These are phyloP conservation scores for Catharus bicknelli DNA, from an alignment of 2,113 vertebrate species.

Conservation along the genomic window DNA sequence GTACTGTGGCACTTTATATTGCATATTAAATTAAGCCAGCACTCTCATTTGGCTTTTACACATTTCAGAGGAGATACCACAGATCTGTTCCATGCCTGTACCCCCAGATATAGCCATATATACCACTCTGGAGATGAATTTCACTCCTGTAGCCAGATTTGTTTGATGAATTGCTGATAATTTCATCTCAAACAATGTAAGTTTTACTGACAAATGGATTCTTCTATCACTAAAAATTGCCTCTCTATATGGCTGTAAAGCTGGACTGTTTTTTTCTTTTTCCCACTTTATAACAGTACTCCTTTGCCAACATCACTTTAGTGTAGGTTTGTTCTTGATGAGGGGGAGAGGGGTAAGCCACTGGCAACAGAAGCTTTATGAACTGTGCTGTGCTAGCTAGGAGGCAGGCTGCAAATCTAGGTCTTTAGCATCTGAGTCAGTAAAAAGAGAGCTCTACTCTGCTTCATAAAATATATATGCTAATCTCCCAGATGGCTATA, in stretches of 20 bases:
- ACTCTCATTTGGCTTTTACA: not conserved
- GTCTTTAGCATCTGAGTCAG: conserved; percentile 41
- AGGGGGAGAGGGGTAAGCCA: not conserved
- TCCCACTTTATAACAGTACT: not conserved
- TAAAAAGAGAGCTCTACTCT: conserved; percentile 12
- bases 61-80: not conserved
- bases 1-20: not conserved
- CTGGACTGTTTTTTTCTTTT: not conserved
- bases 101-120: not conserved
- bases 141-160: not conserved
- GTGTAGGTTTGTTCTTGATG: not conserved
- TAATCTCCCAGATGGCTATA: conserved; percentile 60
- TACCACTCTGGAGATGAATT: not conserved
- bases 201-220: not conserved
- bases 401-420: conserved; percentile 31
- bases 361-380: not conserved
- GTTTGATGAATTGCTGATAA: not conserved
- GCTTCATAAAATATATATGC: conserved; percentile 66
- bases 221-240: not conserved
- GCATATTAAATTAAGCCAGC: conserved; percentile 1
- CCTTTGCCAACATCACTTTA: not conserved
- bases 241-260: not conserved
- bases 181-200: not conserved
- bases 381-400: not conserved
- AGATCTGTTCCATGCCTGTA: not conserved